Base-by-base conservation (phyloP, 2,888 invertebrate species). In the Prostheceraeus crozeri region DNA sequence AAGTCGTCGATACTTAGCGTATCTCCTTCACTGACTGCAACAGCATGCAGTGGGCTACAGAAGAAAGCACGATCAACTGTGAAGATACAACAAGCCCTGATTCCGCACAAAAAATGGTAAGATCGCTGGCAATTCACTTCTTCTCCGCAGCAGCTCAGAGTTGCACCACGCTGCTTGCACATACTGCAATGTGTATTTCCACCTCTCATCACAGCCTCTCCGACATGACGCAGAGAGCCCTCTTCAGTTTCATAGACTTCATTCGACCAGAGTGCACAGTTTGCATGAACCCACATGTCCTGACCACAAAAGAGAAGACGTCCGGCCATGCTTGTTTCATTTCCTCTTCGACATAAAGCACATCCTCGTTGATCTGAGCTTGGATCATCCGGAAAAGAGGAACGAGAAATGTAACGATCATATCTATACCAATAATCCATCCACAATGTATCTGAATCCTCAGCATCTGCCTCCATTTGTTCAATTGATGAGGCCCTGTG, bases 211-310 rank as follows among this genome's bases (percentile, higher is more conserved):
- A 59, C 25, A 2, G 59, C 59, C 8, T 21, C 8, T 6, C 16
- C 21, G 2, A 59, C 16, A 35, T 30, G 21, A 27, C 23, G 21
- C 4, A 58, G 16, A 8, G 21, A 16, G n/a, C 56, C 59, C n/a
- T 23, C 35, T n/a, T 60, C 59, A n/a, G 28, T 21, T 23, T 60
- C 58, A 16, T 45, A 61, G 14, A 59, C 60, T 14, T 59, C 60
- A 16, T 59, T 35, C 16, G 40, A 45, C 58, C 56, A 59, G 2
- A 59, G 21, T 6, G 60, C 60, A 31, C 60, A 59, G 45, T 61
- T 61, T 3, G 61, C 60, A 36, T 59, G 60, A 25, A 59, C 45
- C 58, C 58, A 58, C 3, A 27, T 27, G 19, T 58, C 58, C 8
- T 10, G 28, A 8, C 58, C 58, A 6, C 31, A 14, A 27, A 57